Base-by-base conservation (phyloP, 2,797 vertebrate species). In the Gallinago nigripennis region DNA sequence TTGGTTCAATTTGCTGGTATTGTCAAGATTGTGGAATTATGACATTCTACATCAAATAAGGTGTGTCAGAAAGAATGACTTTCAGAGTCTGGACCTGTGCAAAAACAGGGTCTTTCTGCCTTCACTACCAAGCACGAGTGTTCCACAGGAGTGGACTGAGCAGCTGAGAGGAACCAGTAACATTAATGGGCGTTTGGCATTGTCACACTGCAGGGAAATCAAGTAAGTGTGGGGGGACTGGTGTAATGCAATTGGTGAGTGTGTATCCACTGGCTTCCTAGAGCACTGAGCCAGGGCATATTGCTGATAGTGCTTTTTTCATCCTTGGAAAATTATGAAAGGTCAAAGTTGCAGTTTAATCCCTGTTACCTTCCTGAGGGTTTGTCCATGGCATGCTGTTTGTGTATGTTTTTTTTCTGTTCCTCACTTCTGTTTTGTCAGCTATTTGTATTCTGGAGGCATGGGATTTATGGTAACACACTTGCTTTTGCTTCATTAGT, bases 211-310 rank as follows among this genome's bases (percentile, higher is more conserved):
- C 60, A 79, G 53, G 70, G 31, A 72, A 43, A 17, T 12, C 8
- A 6, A 28, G 46, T 31, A 31, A 30, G 31, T 12, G 2, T 3
- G 10, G 3, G 20, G 27, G 1, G 58, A 1, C 41, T 69, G 82
- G 1, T n/a, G 72, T 69, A 24, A 15, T 73, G 31, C 43, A 50
- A 0, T 31, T 3, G 0, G 5, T 41, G 27, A 8, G 8, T 54
- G 45, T 76, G 30, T 82, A n/a, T 69, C 46, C 16, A 7, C 5
- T 37, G 68, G 18, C 16, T 82, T 91, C 39, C 53, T 46, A 19
- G 16, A 58, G 56, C 61, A 57, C 53, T 20, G 30, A 61, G 31
- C 11, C 46, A 12, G 10, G 9, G 50, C 18, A 7, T 83, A 8
- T 69, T 82, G 33, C 4, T 54, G 31, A 10, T 46, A 27, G 24